Base-by-base conservation (phyloP, 1,140 invertebrate genomes). In the Cotesia typhae region DNA sequence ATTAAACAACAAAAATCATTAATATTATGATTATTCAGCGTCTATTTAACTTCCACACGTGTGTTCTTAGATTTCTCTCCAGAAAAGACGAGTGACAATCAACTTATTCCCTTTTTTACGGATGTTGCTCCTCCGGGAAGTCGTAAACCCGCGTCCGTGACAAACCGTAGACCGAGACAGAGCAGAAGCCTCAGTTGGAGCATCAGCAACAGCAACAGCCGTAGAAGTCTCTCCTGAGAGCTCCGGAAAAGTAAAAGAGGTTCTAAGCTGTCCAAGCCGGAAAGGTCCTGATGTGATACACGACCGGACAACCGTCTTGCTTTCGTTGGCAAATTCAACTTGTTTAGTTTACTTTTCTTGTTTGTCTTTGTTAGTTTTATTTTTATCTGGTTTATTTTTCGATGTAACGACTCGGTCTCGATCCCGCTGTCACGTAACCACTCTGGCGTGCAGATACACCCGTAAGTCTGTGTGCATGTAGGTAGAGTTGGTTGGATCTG, bases 271-370 rank as follows among this genome's bases (percentile, higher is more conserved):
- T 59, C 57, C 57, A 17, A 59, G 20, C 14, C 20, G 57, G 57
- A 59, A 59, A 59, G 14, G 20, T 20, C 57, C 14, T 59, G 57
- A 59, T 59, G 57, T 59, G 57, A 59, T 59, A 59, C 57, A 59
- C 20, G 57, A 59, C 14, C 57, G 57, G 57, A 59, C 57, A 28
- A 9, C 14, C 57, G 20, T 59, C 14, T 59, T 59, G 57, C 57
- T 59, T 59, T 59, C 57, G 57, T 59, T 59, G 57, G 57, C 57
- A 59, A 59, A 59, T 59, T 59, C 57, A 59, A 28, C 57, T 59
- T 59, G 57, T 20, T 59, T 28, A 59, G 14, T 20, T 59, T 59
- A 20, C n/a, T 55, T 14, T n/a, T 55, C 12, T 20, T 55, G 5
- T 55, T 55, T 55, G 10, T 12, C 5, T 55, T 55, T 55, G 10